phyloP scores from a whole-genome alignment of 2,888 invertebrate species.

The Criorhina ranunculi region DNA sequence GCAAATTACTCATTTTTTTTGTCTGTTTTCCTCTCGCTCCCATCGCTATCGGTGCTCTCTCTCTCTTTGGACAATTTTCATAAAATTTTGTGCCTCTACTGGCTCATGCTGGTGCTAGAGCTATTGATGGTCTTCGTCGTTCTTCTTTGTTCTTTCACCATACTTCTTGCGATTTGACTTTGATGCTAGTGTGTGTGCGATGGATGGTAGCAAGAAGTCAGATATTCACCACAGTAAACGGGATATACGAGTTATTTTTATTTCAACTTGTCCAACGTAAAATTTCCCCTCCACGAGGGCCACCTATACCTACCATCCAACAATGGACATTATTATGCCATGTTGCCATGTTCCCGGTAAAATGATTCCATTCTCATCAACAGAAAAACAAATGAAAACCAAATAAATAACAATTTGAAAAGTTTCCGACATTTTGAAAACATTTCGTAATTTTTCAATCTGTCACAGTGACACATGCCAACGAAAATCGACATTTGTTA shows the following conservation, averaged over 20 bases:
- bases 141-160: conserved; percentile 68
- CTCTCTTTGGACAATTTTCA: not conserved
- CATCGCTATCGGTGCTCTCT: not conserved
- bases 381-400: not conserved
- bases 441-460: not conserved
- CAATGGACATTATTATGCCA: conserved; percentile 17
- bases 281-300: conserved; percentile 64
- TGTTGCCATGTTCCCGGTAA: conserved; percentile 51
- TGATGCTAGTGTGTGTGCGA: conserved; percentile 13
- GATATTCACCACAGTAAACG: conserved; percentile 70
- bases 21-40: not conserved
- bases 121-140: conserved; percentile 12
- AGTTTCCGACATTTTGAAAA: not conserved
- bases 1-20: conserved; percentile 41
- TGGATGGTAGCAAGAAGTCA: conserved; percentile 25
- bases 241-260: conserved; percentile 71
- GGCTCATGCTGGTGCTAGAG: conserved; percentile 31
- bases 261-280: conserved; percentile 49
- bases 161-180: conserved; percentile 56
- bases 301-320: conserved; percentile 39
- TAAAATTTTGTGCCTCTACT: conserved; percentile 42
- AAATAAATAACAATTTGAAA: not conserved
- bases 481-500: not conserved
- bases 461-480: not conserved
- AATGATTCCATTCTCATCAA: not conserved